Conservation (phyloP, 2,113 vertebrate species). For the Bothrops jararaca region DNA sequence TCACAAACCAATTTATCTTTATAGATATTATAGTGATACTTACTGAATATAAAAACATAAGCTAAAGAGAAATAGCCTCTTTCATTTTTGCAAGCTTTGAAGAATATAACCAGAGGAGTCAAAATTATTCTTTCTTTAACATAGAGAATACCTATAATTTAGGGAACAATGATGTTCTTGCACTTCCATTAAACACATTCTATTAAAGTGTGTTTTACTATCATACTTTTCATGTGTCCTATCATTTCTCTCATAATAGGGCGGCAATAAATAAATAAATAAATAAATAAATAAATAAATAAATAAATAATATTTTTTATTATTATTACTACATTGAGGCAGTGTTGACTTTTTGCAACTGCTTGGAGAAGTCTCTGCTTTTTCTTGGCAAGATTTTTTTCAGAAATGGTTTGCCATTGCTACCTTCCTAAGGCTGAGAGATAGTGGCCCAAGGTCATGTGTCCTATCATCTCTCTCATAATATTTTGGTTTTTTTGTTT, state of each 20-base stretch:
- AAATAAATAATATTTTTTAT: too few species aligned
- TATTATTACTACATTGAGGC: not conserved
- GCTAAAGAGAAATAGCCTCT: not conserved
- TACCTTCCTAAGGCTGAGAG: not conserved
- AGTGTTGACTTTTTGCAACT: not conserved
- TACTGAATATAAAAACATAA: not conserved
- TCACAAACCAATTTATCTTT: not conserved
- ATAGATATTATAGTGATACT: not conserved
- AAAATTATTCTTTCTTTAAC: not conserved
- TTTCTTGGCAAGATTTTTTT: not conserved
- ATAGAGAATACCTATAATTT: not conserved
- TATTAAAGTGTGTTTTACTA: not conserved
- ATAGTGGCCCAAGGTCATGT: too few species aligned
- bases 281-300: too few species aligned
- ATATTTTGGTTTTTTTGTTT: too few species aligned
- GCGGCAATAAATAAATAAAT: too few species aligned
- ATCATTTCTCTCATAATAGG: not conserved
- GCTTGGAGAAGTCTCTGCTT: not conserved
- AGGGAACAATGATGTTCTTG: not conserved
- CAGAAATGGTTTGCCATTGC: not conserved
- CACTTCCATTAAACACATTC: not conserved
- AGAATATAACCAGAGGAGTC: not conserved
- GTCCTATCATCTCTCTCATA: too few species aligned
- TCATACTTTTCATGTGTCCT: not conserved
- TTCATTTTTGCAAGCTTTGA: not conserved